Evolutionary conservation across 2,113 vertebrate genomes (phyloP).

Genomic region (Cebus imitator): DNA sequence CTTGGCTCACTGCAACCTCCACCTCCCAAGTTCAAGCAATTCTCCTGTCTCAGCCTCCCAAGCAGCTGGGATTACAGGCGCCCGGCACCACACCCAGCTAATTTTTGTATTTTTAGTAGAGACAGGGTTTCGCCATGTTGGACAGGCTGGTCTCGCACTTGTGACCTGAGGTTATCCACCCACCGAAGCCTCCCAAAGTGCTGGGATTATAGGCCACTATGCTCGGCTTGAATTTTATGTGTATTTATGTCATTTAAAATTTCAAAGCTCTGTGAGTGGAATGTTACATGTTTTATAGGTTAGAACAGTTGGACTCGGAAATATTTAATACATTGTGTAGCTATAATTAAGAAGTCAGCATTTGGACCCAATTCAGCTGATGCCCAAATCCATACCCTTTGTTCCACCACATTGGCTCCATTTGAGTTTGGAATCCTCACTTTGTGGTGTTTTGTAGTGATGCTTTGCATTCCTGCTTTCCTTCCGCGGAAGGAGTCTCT

Average conservation of each 20-base stretch:
- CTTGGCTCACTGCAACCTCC: too few species aligned
- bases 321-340: not conserved
- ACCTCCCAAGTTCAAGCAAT: too few species aligned
- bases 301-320: not conserved
- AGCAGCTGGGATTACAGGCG: too few species aligned
- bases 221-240: not conserved
- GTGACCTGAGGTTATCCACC: too few species aligned
- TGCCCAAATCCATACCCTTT: not conserved
- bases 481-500: not conserved
- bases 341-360: not conserved
- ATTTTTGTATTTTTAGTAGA: too few species aligned
- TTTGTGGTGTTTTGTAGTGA: not conserved
- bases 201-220: too few species aligned
- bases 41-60: too few species aligned
- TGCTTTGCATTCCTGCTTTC: not conserved
- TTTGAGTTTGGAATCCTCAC: not conserved
- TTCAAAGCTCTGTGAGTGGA: not conserved
- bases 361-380: not conserved
- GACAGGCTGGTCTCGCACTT: too few species aligned
- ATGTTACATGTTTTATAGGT: not conserved
- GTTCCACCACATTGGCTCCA: rapidly evolving
- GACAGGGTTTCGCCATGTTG: too few species aligned
- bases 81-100: too few species aligned
- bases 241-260: not conserved
- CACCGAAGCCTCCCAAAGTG: too few species aligned